phyloP scores from a whole-genome alignment of 1,140 invertebrate species.

The Aphaenogaster floridana region DNA sequence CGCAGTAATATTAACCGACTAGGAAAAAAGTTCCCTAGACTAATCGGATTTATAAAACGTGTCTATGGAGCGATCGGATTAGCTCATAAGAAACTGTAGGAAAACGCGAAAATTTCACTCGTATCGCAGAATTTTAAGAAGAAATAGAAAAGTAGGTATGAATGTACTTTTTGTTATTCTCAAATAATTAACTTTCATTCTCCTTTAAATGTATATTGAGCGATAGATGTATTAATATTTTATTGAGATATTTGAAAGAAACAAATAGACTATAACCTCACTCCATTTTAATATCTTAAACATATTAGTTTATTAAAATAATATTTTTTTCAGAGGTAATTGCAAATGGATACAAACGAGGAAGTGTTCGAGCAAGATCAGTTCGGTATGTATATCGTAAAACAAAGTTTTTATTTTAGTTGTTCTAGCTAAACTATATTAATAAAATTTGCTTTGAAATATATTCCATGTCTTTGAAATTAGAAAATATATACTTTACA shows the following conservation, averaged over 20 bases:
- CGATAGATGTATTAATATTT: not conserved
- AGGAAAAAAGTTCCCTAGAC: slow-evolving; percentile 4
- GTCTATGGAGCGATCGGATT: not conserved
- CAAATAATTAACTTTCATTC: not conserved
- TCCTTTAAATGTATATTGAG: not conserved
- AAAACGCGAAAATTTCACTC: not conserved
- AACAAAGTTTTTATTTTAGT: not conserved
- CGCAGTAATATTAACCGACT: slow-evolving; percentile 7
- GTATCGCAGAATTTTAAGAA: not conserved
- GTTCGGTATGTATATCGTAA: not conserved
- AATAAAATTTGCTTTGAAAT: not conserved
- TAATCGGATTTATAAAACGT: slow-evolving; percentile 18
- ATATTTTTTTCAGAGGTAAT: not conserved
- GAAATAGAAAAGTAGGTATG: not conserved
- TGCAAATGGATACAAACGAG: not conserved
- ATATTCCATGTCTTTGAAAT: not conserved
- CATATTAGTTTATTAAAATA: slow-evolving; percentile 2
- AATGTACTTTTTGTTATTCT: not conserved
- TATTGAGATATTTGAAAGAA: not conserved
- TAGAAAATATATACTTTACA: not conserved
- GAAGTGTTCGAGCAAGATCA: not conserved
- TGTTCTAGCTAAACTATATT: not conserved
- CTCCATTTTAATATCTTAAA: not conserved
- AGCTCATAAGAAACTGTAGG: not conserved
- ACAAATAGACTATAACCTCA: not conserved